Evolutionary conservation across 2,797 vertebrate species (phyloP).

Genomic region (Chaunax sp.): DNA sequence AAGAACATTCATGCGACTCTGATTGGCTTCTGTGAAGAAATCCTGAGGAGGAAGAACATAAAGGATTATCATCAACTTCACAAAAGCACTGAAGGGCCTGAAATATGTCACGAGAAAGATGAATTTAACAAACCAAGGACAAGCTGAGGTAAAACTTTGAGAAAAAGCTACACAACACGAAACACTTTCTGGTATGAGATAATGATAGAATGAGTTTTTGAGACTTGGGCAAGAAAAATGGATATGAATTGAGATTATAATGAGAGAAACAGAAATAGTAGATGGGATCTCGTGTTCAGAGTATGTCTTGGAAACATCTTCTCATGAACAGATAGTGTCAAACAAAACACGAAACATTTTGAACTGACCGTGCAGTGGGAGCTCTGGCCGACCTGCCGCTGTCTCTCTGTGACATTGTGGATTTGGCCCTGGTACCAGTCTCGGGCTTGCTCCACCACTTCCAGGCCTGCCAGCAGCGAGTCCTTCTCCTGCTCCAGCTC

Average conservation of each 20-base stretch:
- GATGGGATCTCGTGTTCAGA: too few relatives aligned
- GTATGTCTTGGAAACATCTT: too few relatives aligned
- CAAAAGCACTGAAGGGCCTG: background rate
- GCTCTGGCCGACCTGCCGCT: slow-evolving; percentile 86
- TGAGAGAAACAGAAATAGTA: too few relatives aligned
- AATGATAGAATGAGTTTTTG: too few relatives aligned
- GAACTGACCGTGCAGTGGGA: slow-evolving; percentile 77
- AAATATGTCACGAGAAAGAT: background rate
- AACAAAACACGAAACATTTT: too few relatives aligned
- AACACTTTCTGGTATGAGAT: too few relatives aligned
- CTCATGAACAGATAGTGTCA: too few relatives aligned
- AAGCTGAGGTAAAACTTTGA: background rate
- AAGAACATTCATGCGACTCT: slow-evolving; percentile 82
- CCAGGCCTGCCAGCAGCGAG: slow-evolving; percentile 91
- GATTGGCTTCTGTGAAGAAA: slow-evolving; percentile 81
- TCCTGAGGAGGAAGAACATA: slow-evolving; percentile 77
- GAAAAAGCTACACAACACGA: background rate
- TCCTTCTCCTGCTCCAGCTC: slow-evolving; percentile 96
- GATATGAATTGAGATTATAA: too few relatives aligned
- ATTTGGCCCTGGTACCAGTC: slow-evolving; percentile 95
- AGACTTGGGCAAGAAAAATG: too few relatives aligned
- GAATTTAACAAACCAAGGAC: background rate
- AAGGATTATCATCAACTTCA: slow-evolving; percentile 6
- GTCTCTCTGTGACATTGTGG: slow-evolving; percentile 89
- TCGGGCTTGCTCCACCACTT: slow-evolving; percentile 88